Evolutionary conservation across 2,113 vertebrate species (phyloP).

Genomic region (Sturnira hondurensis): DNA sequence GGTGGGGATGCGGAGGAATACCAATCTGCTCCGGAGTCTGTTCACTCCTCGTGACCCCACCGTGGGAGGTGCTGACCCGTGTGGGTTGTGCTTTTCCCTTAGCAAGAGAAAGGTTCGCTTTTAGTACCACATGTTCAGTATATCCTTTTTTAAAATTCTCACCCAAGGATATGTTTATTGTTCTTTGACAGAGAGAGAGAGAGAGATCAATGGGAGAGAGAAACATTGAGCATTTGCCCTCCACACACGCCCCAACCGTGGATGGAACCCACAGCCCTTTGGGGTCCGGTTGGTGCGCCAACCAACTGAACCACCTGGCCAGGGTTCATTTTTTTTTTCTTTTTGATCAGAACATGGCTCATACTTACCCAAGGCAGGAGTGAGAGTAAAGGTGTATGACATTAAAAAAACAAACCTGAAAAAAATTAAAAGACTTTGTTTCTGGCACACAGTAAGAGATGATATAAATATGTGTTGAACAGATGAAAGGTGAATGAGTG

Average conservation of each 20-base stretch:
- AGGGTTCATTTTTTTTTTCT: too few species aligned
- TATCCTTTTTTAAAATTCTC: too few species aligned
- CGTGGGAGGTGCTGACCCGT: background rate
- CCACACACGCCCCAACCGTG: rapidly evolving
- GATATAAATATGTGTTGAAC: background rate
- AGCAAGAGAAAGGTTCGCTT: background rate
- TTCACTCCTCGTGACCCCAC: background rate
- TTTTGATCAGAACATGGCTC: background rate
- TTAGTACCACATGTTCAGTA: background rate
- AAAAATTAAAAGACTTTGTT: background rate
- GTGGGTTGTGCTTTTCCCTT: background rate
- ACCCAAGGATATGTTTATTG: too few species aligned
- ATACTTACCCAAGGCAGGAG: background rate
- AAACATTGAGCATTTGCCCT: too few species aligned
- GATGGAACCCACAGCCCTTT: too few species aligned
- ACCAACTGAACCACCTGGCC: too few species aligned
- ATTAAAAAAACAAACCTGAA: background rate
- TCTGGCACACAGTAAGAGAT: background rate
- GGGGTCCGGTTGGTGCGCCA: too few species aligned
- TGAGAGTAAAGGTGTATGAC: background rate
- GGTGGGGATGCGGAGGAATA: background rate
- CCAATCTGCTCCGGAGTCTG: background rate
- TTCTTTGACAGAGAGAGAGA: too few species aligned
- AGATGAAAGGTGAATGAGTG: background rate
- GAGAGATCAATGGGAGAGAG: too few species aligned